These are phyloP conservation scores for Lasioglossum leucozonium DNA, from an alignment of 2,888 invertebrate genomes.

Conservation along the genomic window DNA sequence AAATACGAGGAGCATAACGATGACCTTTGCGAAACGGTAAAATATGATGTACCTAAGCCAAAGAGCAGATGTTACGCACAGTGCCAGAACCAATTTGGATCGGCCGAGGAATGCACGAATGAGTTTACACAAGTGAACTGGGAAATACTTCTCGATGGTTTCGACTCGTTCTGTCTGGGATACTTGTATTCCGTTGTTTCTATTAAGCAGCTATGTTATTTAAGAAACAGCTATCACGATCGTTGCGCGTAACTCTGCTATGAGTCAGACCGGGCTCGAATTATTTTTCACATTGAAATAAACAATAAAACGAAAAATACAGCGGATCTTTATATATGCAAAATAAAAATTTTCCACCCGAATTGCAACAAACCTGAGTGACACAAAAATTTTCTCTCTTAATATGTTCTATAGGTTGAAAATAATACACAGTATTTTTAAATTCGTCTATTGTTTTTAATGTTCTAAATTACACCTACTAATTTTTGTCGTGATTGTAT, in stretches of 20 bases:
- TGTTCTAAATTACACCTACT: too few relatives aligned
- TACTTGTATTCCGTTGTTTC: slow-evolving; percentile 22
- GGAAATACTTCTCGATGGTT: slow-evolving; percentile 34
- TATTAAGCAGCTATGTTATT: slow-evolving; percentile 31
- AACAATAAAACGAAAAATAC: neutral
- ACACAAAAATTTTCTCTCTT: too few relatives aligned
- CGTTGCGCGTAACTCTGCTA: neutral
- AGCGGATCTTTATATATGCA: too few relatives aligned
- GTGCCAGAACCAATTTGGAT: slow-evolving; percentile 73
- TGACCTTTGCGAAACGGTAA: slow-evolving; percentile 69
- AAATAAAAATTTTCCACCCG: too few relatives aligned
- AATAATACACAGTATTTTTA: too few relatives aligned
- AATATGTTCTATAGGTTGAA: too few relatives aligned
- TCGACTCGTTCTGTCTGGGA: slow-evolving; percentile 14
- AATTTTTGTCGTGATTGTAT: too few relatives aligned
- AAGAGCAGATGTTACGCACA: slow-evolving; percentile 64
- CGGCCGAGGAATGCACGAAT: slow-evolving; percentile 59
- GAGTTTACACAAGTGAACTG: slow-evolving; percentile 41
- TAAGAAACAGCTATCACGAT: slow-evolving; percentile 2
- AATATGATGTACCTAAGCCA: slow-evolving; percentile 72
- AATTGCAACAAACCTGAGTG: too few relatives aligned
- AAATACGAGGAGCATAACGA: slow-evolving; percentile 50
- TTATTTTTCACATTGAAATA: neutral
- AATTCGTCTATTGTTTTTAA: too few relatives aligned
- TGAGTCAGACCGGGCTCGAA: slow-evolving; percentile 34